Evolutionary conservation across 2,113 vertebrate genomes (phyloP).

Genomic region (Hippocampus guttulatus): DNA sequence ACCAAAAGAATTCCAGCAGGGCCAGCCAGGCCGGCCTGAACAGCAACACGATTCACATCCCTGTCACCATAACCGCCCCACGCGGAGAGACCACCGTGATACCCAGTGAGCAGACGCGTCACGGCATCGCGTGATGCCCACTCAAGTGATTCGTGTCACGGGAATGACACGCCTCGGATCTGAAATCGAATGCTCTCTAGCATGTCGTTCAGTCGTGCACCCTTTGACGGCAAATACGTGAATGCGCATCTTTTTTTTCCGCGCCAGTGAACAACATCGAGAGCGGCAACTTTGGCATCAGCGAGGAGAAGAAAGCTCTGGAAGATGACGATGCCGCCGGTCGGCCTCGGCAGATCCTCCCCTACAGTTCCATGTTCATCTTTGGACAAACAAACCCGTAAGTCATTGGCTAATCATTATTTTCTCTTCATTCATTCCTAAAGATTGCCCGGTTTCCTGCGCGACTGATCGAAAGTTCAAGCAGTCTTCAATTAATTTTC

Average conservation of each 20-base stretch:
- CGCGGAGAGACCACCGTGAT: constrained; percentile 63
- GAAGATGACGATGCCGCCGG: constrained; percentile 76
- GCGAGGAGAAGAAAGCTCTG: constrained; percentile 86
- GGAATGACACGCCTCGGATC: not conserved
- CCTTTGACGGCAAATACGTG: not conserved
- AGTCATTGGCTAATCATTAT: constrained; percentile 42
- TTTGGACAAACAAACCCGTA: constrained; percentile 91
- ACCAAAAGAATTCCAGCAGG: constrained; percentile 87
- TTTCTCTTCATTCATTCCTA: too few relatives aligned
- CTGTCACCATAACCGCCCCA: constrained; percentile 77
- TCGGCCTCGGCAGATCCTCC: constrained; percentile 83
- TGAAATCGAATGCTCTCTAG: not conserved
- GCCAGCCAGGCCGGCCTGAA: constrained; percentile 77
- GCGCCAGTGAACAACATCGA: constrained; percentile 79
- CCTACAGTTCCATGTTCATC: constrained; percentile 96
- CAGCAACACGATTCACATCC: constrained; percentile 77
- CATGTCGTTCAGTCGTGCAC: not conserved
- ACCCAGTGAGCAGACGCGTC: constrained; percentile 47
- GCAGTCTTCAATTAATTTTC: too few relatives aligned
- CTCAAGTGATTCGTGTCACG: too few relatives aligned
- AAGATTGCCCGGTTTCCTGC: too few relatives aligned
- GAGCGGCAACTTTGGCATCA: constrained; percentile 75
- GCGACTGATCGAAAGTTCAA: too few relatives aligned
- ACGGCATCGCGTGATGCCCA: not conserved
- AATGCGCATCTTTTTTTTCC: constrained; percentile 10